Base-by-base conservation (phyloP, 2,888 invertebrate species). In the Suillia variegata region DNA sequence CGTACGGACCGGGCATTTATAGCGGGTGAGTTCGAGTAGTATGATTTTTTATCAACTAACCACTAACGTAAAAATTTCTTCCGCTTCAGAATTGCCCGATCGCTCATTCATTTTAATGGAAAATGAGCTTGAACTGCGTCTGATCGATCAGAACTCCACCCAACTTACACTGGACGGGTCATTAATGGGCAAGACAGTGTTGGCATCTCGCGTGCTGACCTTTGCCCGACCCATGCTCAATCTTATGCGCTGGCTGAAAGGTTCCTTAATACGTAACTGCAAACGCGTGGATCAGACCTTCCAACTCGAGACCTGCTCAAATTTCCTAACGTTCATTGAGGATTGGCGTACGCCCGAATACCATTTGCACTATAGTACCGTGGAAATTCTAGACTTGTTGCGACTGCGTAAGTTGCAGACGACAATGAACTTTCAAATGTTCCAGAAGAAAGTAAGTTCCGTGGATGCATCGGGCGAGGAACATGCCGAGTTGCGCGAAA, bases 361-460 rank as follows among this genome's bases (percentile, higher is more conserved):
- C 48, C 70, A 69, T 4, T 66, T 66, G 48, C 2, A 60, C 0
- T 70, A 70, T 21, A 67, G 73, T 1, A 71, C 70, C 0, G 62
- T 63, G 2, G 78, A 80, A 51, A 59, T 80, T 17, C 54, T 82
- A 13, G 70, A 77, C 1, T 55, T 74, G n/a, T 59, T 81, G 31
- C 73, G 73, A 49, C 76, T 81, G 67, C 75, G 73, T 2, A 73
- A 77, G n/a, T 62, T 82, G 18, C 63, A 71, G 50, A 66, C 67
- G 1, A 51, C 70, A 17, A 82, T 82, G 82, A 77, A 73, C 20
- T 80, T 82, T n/a, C 73, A 80, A 59, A 81, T 81, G 82, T 77
- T 74, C 52, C 80, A 81, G 55, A 81, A 82, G 66, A 73, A 73
- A 15, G 65, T 67, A 2, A 26, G 26, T 26, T 53, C 57, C 0